Percentiles rank a stretch among this genome's conserved stretches.
These are phyloP conservation scores for Embiotoca jacksoni DNA, from an alignment of 2,113 vertebrate species.

Conservation along the genomic window DNA sequence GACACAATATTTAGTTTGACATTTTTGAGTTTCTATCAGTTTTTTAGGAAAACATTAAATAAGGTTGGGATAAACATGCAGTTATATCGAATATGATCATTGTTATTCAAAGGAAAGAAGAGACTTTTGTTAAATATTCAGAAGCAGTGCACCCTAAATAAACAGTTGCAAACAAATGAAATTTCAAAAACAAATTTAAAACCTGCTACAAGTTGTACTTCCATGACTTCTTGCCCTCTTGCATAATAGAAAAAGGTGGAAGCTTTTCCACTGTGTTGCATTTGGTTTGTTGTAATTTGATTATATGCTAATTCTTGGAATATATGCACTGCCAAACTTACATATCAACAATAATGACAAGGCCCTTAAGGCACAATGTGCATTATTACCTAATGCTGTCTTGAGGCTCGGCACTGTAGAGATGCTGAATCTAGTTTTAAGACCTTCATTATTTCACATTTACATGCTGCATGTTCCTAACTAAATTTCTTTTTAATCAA, in stretches of 20 bases:
- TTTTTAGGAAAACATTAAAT: not conserved
- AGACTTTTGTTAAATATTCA: no score
- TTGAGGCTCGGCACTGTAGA: not conserved
- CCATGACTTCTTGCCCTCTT: not conserved
- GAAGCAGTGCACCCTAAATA: no score
- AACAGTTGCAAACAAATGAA: not conserved
- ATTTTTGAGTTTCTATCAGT: not conserved
- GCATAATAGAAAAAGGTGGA: not conserved
- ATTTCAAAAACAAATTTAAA: no score
- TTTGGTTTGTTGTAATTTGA: conserved; percentile 8
- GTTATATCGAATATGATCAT: no score
- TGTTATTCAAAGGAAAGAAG: no score
- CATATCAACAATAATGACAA: conserved; percentile 8
- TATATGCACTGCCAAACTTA: not conserved
- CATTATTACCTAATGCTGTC: conserved; percentile 27
- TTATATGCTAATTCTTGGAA: conserved; percentile 3
- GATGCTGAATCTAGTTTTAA: conserved; percentile 9
- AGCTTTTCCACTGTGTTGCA: not conserved
- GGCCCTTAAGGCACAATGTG: conserved; percentile 6
- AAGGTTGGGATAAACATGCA: not conserved
- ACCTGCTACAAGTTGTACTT: not conserved
- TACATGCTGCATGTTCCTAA: conserved; percentile 11
- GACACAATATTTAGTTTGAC: not conserved
- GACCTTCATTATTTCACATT: conserved; percentile 32
- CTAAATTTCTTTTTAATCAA: conserved; percentile 31